Conservation (phyloP, 2,797 vertebrate genomes). For the Apogon talboti region DNA sequence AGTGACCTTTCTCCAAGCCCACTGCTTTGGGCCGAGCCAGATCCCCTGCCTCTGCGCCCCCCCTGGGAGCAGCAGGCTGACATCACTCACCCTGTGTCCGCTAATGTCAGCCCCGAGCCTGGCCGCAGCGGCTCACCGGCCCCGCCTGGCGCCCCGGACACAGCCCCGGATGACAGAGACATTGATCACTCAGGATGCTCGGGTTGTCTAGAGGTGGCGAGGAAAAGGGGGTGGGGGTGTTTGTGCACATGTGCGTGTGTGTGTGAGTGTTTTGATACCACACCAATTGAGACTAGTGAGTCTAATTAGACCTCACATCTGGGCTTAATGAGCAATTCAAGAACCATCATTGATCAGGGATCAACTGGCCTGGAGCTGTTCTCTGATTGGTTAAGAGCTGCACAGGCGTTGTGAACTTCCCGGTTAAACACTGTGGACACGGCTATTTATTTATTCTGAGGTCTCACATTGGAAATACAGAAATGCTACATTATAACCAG, state of each 20-base stretch:
- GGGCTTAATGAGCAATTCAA: conserved; percentile 77
- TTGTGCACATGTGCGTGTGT: conserved; percentile 19
- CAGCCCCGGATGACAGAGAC: conserved; percentile 78
- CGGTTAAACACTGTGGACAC: conserved; percentile 7
- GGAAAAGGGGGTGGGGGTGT: not conserved
- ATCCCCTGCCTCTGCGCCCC: conserved; percentile 70
- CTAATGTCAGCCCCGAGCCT: conserved; percentile 82
- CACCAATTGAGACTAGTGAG: conserved; percentile 71
- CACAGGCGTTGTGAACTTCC: conserved; percentile 13
- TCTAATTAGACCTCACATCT: conserved; percentile 77
- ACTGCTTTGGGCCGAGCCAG: conserved; percentile 70
- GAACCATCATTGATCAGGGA: conserved; percentile 75
- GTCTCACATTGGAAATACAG: not conserved
- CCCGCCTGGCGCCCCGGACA: conserved; percentile 66
- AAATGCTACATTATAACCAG: not conserved
- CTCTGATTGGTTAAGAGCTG: conserved; percentile 58
- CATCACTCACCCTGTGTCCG: conserved; percentile 87
- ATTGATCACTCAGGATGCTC: conserved; percentile 88
- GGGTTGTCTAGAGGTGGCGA: conserved; percentile 61
- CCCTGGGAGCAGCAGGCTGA: conserved; percentile 75
- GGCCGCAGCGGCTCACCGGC: conserved; percentile 62
- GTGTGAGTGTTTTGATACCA: conserved; percentile 59
- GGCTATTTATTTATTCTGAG: conserved; percentile 28
- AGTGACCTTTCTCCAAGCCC: conserved; percentile 86
- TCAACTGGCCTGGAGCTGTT: conserved; percentile 68